These are phyloP conservation scores for Porites lutea DNA, from an alignment of 64 coral and sea anemone species.

Conservation along the genomic window DNA sequence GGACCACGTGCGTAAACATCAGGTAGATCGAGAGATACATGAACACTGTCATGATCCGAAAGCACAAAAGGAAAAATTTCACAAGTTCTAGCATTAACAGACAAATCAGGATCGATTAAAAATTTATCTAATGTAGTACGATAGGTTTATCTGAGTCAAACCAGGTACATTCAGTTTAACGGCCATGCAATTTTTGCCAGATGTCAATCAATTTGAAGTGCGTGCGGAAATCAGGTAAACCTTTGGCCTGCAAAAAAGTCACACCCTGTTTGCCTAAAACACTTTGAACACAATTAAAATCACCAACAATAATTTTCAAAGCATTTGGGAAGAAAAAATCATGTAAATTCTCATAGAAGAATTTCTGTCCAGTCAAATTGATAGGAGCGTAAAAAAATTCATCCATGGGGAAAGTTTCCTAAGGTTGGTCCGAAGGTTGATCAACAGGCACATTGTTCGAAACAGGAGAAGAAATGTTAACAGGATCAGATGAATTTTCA, in stretches of 20 bases:
- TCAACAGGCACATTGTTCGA: too few species aligned
- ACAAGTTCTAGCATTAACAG: not conserved
- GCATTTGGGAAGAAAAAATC: not conserved
- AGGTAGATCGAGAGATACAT: not conserved
- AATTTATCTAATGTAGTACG: conserved; percentile 25
- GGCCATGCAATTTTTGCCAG: not conserved
- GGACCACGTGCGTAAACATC: not conserved
- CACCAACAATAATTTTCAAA: not conserved
- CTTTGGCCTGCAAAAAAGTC: not conserved
- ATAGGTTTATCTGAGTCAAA: not conserved
- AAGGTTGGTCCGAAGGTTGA: too few species aligned
- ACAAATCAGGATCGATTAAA: conserved; percentile 1
- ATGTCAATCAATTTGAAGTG: conserved; percentile 18
- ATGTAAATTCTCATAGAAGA: not conserved
- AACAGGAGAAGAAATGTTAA: too few species aligned
- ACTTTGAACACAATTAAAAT: conserved; percentile 23
- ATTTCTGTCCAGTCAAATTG: not conserved
- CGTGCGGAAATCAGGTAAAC: not conserved
- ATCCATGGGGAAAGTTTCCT: too few species aligned
- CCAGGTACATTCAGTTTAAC: conserved; percentile 34
- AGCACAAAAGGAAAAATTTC: conserved; percentile 9
- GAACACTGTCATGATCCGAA: conserved; percentile 43
- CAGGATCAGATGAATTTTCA: too few species aligned
- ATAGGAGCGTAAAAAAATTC: conserved; percentile 31
- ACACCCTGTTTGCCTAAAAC: not conserved